phyloP scores from a whole-genome alignment of 2,797 vertebrate genomes.

The Allobates femoralis region DNA sequence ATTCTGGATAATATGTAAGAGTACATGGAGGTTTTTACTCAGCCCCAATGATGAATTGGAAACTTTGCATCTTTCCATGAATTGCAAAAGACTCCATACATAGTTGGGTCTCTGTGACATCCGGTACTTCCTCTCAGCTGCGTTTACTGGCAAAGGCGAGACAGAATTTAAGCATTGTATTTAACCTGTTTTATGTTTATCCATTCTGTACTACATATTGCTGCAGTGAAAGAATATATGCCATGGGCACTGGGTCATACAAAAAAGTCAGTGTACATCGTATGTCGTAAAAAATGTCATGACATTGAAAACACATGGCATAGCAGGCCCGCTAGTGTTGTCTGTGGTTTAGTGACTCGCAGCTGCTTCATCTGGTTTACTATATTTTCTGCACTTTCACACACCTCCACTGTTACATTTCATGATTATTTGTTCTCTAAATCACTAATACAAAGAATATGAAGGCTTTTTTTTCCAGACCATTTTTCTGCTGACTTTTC shows the following conservation, averaged over 20 bases:
- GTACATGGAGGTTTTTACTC: too few relatives aligned
- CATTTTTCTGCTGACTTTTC: neutral
- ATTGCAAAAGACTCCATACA: too few relatives aligned
- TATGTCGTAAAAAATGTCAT: neutral
- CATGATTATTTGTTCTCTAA: neutral
- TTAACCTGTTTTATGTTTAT: neutral
- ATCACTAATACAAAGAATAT: neutral
- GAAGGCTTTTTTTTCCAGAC: neutral
- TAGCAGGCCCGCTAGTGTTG: too few relatives aligned
- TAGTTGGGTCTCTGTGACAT: too few relatives aligned
- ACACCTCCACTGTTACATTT: neutral
- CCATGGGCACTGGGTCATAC: neutral
- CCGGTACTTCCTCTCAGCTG: neutral
- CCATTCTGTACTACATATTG: neutral
- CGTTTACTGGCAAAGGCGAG: conserved; percentile 17
- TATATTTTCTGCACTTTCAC: neutral
- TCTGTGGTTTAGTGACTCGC: neutral
- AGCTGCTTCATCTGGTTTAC: neutral
- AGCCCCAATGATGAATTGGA: too few relatives aligned
- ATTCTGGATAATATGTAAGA: neutral
- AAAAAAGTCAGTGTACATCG: too few relatives aligned
- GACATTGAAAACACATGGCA: neutral
- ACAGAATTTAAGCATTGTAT: neutral
- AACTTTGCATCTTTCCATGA: too few relatives aligned
- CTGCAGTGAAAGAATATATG: neutral